These are phyloP conservation scores for Merodon equestris DNA, from an alignment of 2,888 invertebrate species.

Conservation along the genomic window DNA sequence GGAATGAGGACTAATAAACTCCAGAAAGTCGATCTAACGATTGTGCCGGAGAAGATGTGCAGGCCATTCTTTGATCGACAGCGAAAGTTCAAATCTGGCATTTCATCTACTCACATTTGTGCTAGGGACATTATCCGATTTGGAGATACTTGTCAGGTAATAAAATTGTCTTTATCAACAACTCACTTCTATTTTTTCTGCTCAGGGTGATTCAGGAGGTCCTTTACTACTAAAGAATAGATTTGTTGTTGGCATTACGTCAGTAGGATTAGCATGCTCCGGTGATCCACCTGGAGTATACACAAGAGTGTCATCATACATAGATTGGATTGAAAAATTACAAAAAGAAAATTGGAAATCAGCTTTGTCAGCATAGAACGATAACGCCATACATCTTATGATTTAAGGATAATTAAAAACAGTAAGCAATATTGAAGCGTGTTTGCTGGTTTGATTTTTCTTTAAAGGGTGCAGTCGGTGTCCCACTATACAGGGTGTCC, in stretches of 20 bases:
- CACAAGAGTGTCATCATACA: conserved; percentile 27
- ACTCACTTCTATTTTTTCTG: not conserved
- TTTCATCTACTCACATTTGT: conserved; percentile 72
- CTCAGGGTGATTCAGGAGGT: conserved; percentile 71
- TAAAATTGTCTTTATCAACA: not conserved
- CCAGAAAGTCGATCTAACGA: conserved; percentile 22
- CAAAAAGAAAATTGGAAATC: too few relatives aligned
- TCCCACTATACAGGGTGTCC: too few relatives aligned
- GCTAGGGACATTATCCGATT: conserved; percentile 70
- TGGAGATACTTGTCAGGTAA: conserved; percentile 69
- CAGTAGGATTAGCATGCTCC: conserved; percentile 62
- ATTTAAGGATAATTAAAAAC: too few relatives aligned
- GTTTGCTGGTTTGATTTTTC: too few relatives aligned
- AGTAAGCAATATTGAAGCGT: too few relatives aligned
- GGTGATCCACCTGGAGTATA: conserved; percentile 57
- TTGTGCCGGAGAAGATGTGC: not conserved
- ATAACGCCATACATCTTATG: too few relatives aligned
- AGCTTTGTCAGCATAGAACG: too few relatives aligned
- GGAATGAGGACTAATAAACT: not conserved
- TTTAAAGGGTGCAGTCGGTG: too few relatives aligned
- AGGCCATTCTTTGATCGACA: conserved; percentile 13
- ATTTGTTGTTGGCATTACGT: conserved; percentile 69
- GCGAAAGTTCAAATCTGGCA: conserved; percentile 54
- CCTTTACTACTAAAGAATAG: too few relatives aligned
- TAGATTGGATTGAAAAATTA: not conserved